phyloP scores from a whole-genome alignment of 2,888 invertebrate species.

The Euzetes globulus region DNA sequence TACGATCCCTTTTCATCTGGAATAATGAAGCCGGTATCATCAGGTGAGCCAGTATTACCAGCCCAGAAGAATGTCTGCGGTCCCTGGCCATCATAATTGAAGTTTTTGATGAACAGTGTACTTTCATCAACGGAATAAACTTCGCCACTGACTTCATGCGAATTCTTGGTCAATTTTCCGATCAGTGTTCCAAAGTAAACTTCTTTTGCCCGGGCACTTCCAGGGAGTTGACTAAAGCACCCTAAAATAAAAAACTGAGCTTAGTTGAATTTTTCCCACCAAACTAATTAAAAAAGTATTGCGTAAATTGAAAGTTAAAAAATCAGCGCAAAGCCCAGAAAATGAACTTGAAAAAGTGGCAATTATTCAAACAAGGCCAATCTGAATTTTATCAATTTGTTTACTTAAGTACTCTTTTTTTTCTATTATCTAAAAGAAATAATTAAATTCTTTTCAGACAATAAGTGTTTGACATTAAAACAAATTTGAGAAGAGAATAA shows the following conservation, averaged over 20 bases:
- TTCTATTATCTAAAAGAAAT: too few relatives aligned
- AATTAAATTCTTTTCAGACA: too few relatives aligned
- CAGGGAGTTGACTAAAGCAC: neutral
- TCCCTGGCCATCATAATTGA: conserved; percentile 65
- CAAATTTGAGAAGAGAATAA: too few relatives aligned
- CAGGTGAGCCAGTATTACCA: conserved; percentile 40
- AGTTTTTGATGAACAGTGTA: conserved; percentile 76
- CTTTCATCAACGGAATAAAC: conserved; percentile 80
- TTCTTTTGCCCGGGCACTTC: neutral
- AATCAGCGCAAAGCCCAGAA: too few relatives aligned
- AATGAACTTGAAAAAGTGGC: too few relatives aligned
- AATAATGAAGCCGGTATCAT: conserved; percentile 42
- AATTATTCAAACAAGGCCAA: too few relatives aligned
- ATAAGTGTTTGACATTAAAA: too few relatives aligned
- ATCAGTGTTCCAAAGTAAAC: conserved; percentile 41
- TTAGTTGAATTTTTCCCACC: too few relatives aligned
- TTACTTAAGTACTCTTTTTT: too few relatives aligned
- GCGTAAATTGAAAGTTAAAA: too few relatives aligned
- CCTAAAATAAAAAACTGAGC: neutral
- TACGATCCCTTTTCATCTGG: conserved; percentile 43
- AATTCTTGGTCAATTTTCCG: conserved; percentile 41
- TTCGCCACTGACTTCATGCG: conserved; percentile 54
- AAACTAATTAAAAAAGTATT: neutral
- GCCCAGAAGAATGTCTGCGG: conserved; percentile 42
- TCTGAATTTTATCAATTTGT: too few relatives aligned